Base-by-base conservation (phyloP, 2,888 invertebrate species). In the Calameuta filiformis region DNA sequence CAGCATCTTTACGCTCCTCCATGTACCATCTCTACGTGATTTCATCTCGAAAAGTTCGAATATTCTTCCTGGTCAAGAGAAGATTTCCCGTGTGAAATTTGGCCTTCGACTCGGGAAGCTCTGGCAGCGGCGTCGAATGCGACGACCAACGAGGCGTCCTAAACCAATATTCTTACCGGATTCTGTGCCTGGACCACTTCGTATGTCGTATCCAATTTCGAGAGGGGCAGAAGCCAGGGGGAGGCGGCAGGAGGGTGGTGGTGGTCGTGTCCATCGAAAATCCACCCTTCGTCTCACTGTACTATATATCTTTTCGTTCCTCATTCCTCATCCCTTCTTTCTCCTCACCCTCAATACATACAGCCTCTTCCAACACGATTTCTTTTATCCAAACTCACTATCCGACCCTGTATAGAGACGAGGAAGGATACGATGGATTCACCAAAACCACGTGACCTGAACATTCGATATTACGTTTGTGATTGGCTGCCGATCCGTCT, bases 81-180 rank as follows among this genome's bases (percentile, higher is more conserved):
- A 77, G 77, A 77, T 80, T 81, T 81, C 79, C 69, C 80, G 81
- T 81, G 81, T 81, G 80, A 82, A 82, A 84, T 82, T 82, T 81
- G 79, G 76, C 77, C 75, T 79, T 79, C 79, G 68, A 74, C 31
- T 71, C 77, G 79, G 75, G 75, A 31, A 71, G 68, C 56, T 9
- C 56, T 23, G 56, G 56, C 9, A 80, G 77, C 75, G 75, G 77
- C 79, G 79, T 80, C 80, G 81, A 76, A 79, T 73, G 78, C 80
- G 73, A 77, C 76, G 79, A 77, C 80, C 81, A 82, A 82, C 81
- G 81, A 82, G 75, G 75, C 82, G 79, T 82, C 83, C 84, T 83
- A 84, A 84, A 81, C 83, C 83, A 83, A 84, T 84, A 84, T 84
- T 83, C 83, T 80, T 81, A 79, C 80, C 73, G 77, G 79, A 80